Base-by-base conservation (phyloP, 2,888 invertebrate species). In the Theristus sp. region DNA sequence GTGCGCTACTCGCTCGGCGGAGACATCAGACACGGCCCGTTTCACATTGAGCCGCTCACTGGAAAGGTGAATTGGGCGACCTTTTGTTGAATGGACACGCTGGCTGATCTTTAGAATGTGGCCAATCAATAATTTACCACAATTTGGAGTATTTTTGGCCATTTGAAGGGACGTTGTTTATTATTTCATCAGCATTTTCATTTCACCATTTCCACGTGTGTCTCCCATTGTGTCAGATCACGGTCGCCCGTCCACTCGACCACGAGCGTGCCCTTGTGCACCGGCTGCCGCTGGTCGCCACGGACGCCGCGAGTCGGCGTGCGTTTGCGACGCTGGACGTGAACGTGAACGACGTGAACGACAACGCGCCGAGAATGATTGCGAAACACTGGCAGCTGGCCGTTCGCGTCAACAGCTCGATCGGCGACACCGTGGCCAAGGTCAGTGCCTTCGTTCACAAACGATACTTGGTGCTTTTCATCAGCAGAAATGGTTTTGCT, bases 341-440 rank as follows among this genome's bases (percentile, higher is more conserved):
- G 24, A 54, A 62, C 38, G 66, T 70, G 10, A 59, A 65, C 28
- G 93, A 94, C 77, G 87, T 86, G 76, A 93, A 94, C 76, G 94
- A 94, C 77, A 93, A 93, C 79, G 89, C 91, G 29, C 96, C 96
- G 17, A 88, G 88, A 77, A 96, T 96, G 76, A 84, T 76, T 56
- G 82, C 84, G 63, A 84, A 84, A 68, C 82, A 83, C 65, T 93
- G 91, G 75, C 82, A 81, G 67, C 84, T 85, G 26, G 78, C 81
- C 53, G 83, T 89, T 30, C 81, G 84, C 1, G 91, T 93, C 77
- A 74, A 73, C 63, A 82, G 84, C 66, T 78, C 83, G 1, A 79
- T 85, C 59, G 87, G 86, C 60, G 82, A 85, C 0, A 85, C 10
- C n/a, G n/a, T n/a, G n/a, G n/a, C n/a, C n/a, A n/a, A n/a, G n/a